Base-by-base conservation (phyloP, 2,113 vertebrate genomes). In the Athene noctua region DNA sequence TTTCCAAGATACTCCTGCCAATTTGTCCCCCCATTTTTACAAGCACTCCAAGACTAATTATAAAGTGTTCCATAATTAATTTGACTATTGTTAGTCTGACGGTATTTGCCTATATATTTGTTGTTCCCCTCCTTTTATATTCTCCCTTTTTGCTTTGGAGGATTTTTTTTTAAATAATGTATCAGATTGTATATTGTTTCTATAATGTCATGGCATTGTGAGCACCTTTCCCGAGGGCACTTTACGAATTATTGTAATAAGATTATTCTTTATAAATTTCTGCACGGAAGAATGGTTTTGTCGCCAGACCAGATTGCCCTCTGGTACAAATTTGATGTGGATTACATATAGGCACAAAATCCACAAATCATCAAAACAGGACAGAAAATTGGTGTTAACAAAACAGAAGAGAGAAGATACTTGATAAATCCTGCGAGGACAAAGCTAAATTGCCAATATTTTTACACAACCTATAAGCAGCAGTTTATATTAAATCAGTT, bases 151-250 rank as follows among this genome's bases (percentile, higher is more conserved):
- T 91, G 42, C 66, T 96, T 70, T 67, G 78, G 84, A 94, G 71
- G 54, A 71, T 59, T 82, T 77, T 91, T 93, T 75, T 72, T 3
- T 16, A 67, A 86, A 90, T 67, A 78, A 62, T 55, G 14, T 82
- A 15, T 93, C 4, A 6, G 67, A 80, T 91, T 95, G 63, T 94
- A n/a, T 86, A 72, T 92, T 83, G 42, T 95, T 95, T 86, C 81
- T 95, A 15, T 66, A 65, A 81, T 83, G 75, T 71, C 66, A 20
- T 34, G 42, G 71, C 71, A 71, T 95, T 65, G 38, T 52, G 66
- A 96, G 97, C 95, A 96, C 87, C 92, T 95, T 97, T 87, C 78
- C 70, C 0, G 4, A 94, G 96, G 91, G 93, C 95, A 97, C 95
- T 95, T 96, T 74, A 97, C 0, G 0, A 73, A 47, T 91, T 72